phyloP scores from a whole-genome alignment of 2,797 vertebrate genomes.

The Podarcis lilfordi region DNA sequence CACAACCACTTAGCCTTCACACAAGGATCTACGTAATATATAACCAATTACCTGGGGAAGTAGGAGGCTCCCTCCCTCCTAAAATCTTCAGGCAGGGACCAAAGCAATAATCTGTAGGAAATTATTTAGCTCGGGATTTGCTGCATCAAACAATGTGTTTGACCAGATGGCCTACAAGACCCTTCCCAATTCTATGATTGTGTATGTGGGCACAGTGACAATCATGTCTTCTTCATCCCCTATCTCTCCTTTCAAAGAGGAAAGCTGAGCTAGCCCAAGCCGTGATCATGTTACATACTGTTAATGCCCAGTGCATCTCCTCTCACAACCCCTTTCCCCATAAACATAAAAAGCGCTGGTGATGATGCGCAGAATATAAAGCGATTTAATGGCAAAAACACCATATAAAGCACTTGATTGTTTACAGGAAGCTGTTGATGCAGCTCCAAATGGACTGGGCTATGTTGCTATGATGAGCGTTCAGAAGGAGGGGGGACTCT shows the following conservation, averaged over 20 bases:
- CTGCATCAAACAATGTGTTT: too few species aligned
- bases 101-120: too few species aligned
- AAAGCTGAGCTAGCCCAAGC: neutral
- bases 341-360: neutral
- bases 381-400: neutral
- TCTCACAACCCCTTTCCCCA: neutral
- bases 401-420: constrained; percentile 52
- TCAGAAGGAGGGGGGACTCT: constrained; percentile 70
- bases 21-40: too few species aligned
- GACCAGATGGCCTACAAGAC: too few species aligned
- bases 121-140: too few species aligned
- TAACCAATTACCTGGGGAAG: too few species aligned
- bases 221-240: neutral
- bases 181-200: neutral
- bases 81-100: too few species aligned
- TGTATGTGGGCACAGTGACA: neutral
- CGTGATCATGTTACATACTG: neutral
- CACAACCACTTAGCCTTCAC: too few species aligned
- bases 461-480: constrained; percentile 52
- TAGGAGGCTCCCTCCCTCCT: too few species aligned
- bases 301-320: neutral
- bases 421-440: constrained; percentile 86
- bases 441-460: constrained; percentile 50
- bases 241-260: neutral
- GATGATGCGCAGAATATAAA: neutral